These are phyloP conservation scores for Oostethus manadensis DNA, from an alignment of 2,113 vertebrate species.

Conservation along the genomic window DNA sequence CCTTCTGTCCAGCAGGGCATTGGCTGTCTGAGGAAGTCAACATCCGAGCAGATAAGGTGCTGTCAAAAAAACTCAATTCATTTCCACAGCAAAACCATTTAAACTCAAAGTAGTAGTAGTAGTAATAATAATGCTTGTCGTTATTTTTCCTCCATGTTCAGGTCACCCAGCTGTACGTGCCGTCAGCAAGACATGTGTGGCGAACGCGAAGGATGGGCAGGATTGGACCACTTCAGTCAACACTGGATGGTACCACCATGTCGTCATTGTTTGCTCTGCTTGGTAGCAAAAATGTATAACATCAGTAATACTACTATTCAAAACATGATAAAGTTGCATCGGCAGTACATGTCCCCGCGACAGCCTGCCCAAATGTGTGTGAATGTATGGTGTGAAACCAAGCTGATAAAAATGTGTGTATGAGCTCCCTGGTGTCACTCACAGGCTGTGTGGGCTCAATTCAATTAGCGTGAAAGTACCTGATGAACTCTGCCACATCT, in stretches of 20 bases:
- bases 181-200: constrained; percentile 90
- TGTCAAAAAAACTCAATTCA: too few species aligned
- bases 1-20: constrained; percentile 91
- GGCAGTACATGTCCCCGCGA: too few species aligned
- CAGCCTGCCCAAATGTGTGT: constrained; percentile 15
- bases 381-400: constrained; percentile 69
- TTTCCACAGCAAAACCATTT: too few species aligned
- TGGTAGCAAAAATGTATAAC: too few species aligned
- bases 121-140: background rate
- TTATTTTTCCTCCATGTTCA: constrained; percentile 41
- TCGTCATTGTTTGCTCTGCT: background rate
- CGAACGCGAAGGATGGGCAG: constrained; percentile 91
- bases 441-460: constrained; percentile 71
- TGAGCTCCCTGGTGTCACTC: constrained; percentile 73
- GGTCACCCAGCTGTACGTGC: constrained; percentile 96
- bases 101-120: background rate
- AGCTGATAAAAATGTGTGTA: constrained; percentile 71
- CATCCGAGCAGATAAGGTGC: constrained; percentile 93
- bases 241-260: constrained; percentile 80
- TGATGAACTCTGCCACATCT: constrained; percentile 78
- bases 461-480: constrained; percentile 82
- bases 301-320: too few species aligned
- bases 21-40: constrained; percentile 97
- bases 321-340: too few species aligned
- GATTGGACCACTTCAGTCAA: constrained; percentile 93